Evolutionary conservation across 2,888 invertebrate genomes (phyloP).

Genomic region (Argyra leucocephala): DNA sequence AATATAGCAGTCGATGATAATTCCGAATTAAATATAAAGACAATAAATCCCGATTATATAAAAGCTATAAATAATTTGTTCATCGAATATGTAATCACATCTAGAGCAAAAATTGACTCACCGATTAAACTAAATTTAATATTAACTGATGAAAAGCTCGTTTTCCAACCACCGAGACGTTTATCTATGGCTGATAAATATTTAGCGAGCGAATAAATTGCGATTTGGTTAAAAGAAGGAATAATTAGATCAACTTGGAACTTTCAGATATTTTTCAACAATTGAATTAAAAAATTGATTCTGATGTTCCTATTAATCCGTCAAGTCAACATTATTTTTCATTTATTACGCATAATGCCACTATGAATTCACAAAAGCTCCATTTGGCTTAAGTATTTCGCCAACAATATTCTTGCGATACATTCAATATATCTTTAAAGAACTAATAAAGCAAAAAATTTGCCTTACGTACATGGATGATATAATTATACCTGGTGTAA

Average conservation of each 20-base stretch:
- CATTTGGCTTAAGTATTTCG: constrained; percentile 37
- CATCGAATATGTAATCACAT: not conserved
- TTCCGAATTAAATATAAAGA: not conserved
- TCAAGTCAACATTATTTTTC: constrained; percentile 29
- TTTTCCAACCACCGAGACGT: constrained; percentile 27
- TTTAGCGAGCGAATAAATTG: constrained; percentile 28
- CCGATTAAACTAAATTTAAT: constrained; percentile 4
- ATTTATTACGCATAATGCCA: constrained; percentile 31
- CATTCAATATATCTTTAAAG: constrained; percentile 24
- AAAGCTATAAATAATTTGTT: not conserved
- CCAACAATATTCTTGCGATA: constrained; percentile 29
- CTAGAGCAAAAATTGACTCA: not conserved
- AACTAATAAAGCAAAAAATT: constrained; percentile 19
- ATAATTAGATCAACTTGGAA: constrained; percentile 17
- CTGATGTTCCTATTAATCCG: constrained; percentile 30
- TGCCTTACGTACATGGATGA: constrained; percentile 29
- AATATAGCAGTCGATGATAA: not conserved
- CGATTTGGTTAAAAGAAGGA: constrained; percentile 17
- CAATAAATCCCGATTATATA: not conserved
- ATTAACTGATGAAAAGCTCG: constrained; percentile 22
- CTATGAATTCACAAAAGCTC: constrained; percentile 30
- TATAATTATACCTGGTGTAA: constrained; percentile 25
- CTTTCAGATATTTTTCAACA: constrained; percentile 26
- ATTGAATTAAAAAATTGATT: constrained; percentile 33
- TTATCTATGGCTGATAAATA: constrained; percentile 25